Conservation (phyloP, 2,797 vertebrate genomes). For the Enteromius mattozi region DNA sequence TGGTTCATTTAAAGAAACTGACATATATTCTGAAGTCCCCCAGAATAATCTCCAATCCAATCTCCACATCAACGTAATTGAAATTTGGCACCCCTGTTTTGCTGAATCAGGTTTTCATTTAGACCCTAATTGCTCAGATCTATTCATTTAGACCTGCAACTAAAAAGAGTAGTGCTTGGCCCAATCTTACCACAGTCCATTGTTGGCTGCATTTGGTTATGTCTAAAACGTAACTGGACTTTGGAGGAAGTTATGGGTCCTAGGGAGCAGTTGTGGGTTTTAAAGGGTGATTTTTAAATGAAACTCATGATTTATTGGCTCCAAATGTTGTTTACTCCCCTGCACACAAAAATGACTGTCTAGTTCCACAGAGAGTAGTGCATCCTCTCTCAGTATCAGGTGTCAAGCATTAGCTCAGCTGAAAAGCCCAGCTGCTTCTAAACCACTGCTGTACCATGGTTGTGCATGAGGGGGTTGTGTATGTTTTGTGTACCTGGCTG, state of each 20-base stretch:
- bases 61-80: slow-evolving; percentile 25
- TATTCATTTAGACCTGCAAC: slow-evolving; percentile 43
- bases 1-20: slow-evolving; percentile 28
- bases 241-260: slow-evolving; percentile 58
- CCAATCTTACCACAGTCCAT: background rate
- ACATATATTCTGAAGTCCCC: slow-evolving; percentile 3
- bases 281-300: slow-evolving; percentile 53
- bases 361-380: slow-evolving; percentile 4
- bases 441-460: background rate
- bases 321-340: slow-evolving; percentile 41
- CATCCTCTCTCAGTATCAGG: slow-evolving; percentile 28
- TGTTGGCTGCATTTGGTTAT: slow-evolving; percentile 1
- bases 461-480: background rate
- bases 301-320: slow-evolving; percentile 57
- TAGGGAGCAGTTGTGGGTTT: slow-evolving; percentile 43
- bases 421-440: background rate
- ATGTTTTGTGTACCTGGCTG: slow-evolving; percentile 74
- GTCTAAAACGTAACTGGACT: slow-evolving; percentile 52
- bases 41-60: slow-evolving; percentile 31
- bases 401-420: slow-evolving; percentile 40
- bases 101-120: slow-evolving; percentile 47
- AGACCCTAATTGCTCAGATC: slow-evolving; percentile 7
- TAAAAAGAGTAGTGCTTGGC: slow-evolving; percentile 14
- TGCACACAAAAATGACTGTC: slow-evolving; percentile 35
- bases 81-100: slow-evolving; percentile 15